phyloP scores from a whole-genome alignment of 2,888 invertebrate genomes.

The Liodrosophila aerea region DNA sequence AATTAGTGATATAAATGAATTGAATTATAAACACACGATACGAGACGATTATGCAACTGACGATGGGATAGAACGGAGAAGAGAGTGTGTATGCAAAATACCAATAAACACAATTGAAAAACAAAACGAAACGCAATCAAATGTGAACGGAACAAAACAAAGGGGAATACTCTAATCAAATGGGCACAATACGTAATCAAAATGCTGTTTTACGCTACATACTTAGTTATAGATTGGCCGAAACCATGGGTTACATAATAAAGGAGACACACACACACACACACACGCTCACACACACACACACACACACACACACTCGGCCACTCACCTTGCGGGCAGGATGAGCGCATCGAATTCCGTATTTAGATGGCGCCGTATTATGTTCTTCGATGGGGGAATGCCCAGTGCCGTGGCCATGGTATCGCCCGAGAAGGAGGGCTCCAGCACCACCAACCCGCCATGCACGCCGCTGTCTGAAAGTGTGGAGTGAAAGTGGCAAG shows the following conservation, averaged over 20 bases:
- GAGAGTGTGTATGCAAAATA: slow-evolving; percentile 19
- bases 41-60: not conserved
- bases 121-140: slow-evolving; percentile 29
- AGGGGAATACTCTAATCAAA: slow-evolving; percentile 11
- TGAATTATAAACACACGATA: too few relatives aligned
- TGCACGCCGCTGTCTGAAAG: slow-evolving; percentile 94
- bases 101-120: slow-evolving; percentile 6
- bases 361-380: slow-evolving; percentile 94
- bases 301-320: slow-evolving; percentile 19
- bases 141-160: slow-evolving; percentile 46
- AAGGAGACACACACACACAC: slow-evolving; percentile 22
- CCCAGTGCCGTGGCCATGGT: slow-evolving; percentile 96
- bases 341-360: slow-evolving; percentile 95
- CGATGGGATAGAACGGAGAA: not conserved
- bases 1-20: too few relatives aligned
- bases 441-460: slow-evolving; percentile 95
- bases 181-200: slow-evolving; percentile 33
- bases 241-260: slow-evolving; percentile 1
- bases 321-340: slow-evolving; percentile 92
- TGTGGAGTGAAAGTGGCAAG: not conserved
- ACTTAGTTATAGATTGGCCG: slow-evolving; percentile 31
- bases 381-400: slow-evolving; percentile 95
- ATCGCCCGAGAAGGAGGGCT: slow-evolving; percentile 96
- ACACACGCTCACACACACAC: slow-evolving; percentile 9
- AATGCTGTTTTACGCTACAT: slow-evolving; percentile 66